A percentile compares a stretch with the other conserved stretches of the same genome.
Conservation (phyloP, 2,113 vertebrate species). For the Hyla sarda region DNA sequence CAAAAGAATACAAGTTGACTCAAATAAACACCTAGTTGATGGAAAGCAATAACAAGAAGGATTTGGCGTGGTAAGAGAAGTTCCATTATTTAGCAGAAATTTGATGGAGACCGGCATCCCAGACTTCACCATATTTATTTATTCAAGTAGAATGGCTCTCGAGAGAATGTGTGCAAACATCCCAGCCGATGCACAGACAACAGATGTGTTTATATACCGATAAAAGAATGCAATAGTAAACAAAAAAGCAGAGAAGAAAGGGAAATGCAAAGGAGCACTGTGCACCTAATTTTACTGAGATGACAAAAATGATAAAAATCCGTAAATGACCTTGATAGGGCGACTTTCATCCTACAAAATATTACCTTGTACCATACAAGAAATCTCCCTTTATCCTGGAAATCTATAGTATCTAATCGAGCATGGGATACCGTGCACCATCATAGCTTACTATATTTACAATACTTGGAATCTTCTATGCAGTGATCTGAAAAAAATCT, state of each 20-base stretch:
- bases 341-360: not conserved
- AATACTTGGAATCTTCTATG: too few relatives aligned
- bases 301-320: not conserved
- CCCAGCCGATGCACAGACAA: slow-evolving; percentile 34
- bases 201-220: slow-evolving; percentile 47
- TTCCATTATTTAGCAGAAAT: not conserved
- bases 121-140: slow-evolving; percentile 26
- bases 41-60: not conserved
- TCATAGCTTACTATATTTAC: too few relatives aligned
- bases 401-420: not conserved
- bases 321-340: not conserved
- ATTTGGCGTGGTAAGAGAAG: not conserved
- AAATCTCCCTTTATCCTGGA: not conserved
- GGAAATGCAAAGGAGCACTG: not conserved
- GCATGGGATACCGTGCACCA: not conserved
- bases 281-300: not conserved
- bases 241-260: slow-evolving; percentile 14
- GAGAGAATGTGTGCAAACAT: slow-evolving; percentile 42
- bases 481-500: too few relatives aligned
- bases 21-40: not conserved
- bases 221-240: slow-evolving; percentile 17
- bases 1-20: not conserved
- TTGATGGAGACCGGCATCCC: slow-evolving; percentile 11
- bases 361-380: not conserved
- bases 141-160: slow-evolving; percentile 21